Base-by-base conservation (phyloP, 2,797 vertebrate genomes). In the Eospalax fontanierii region DNA sequence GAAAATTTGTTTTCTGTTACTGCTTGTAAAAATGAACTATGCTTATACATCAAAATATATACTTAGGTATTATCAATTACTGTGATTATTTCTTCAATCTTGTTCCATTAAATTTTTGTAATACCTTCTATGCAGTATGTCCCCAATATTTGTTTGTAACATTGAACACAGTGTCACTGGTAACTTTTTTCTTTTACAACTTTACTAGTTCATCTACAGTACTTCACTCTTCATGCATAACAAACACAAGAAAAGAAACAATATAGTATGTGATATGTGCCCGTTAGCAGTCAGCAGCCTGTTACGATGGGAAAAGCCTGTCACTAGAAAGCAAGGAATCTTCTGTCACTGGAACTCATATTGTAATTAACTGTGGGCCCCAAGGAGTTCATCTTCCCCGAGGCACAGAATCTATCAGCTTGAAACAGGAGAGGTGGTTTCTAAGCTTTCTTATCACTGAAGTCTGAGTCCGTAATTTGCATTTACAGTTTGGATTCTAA, bases 291-390 rank as follows among this genome's bases (percentile, higher is more conserved):
- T 81, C 61, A 54, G 14, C 65, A 11, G 6, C 68, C 54, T 50
- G 22, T 89, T 84, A 68, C 76, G 75, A 38, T 89, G 61, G 33
- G 82, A 73, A 92, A 93, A 33, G 24, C 6, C 35, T 92, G 46
- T 87, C 57, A 76, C 30, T 84, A 86, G 26, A 65, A 94, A 93
- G n/a, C 33, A 66, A 83, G 57, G 73, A 59, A 46, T 78, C 57
- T 94, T 59, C 74, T 18, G 30, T 83, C 50, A 21, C 70, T 95
- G 70, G n/a, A 93, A 71, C 2, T 70, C 15, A 59, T 80, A 28
- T 59, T 66, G 59, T 96, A 89, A 90, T 89, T 92, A 93, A 35
- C 61, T 35, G 26, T 89, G 87, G 70, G 66, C 54, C 66, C 33
- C 21, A 40, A 81, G 70, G 81, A 66, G 15, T 8, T 66, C 71